Conservation (phyloP, 23 tunicate genomes). For the Ascidia mentula region DNA sequence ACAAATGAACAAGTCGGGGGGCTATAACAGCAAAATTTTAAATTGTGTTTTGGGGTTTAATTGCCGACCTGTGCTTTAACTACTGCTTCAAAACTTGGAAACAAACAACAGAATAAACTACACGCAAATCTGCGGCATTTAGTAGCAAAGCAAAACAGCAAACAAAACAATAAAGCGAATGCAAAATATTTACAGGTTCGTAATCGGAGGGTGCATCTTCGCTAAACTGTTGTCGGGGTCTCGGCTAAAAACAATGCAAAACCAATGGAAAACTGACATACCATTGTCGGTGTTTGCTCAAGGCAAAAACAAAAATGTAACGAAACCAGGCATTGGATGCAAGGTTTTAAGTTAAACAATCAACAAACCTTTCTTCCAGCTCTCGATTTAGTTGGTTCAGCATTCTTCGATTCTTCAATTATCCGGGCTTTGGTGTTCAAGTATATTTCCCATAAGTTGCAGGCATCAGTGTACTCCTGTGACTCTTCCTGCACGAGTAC, state of each 20-base stretch:
- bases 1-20: too few relatives aligned
- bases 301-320: neutral
- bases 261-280: neutral
- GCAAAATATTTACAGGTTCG: constrained; percentile 26
- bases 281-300: neutral
- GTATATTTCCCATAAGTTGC: constrained; percentile 65
- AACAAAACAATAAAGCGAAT: neutral
- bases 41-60: too few relatives aligned
- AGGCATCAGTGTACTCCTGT: constrained; percentile 65
- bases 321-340: neutral
- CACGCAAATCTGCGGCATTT: too few relatives aligned
- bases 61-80: too few relatives aligned
- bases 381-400: constrained; percentile 16
- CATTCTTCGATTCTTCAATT: constrained; percentile 18
- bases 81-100: too few relatives aligned
- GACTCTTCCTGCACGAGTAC: constrained; percentile 56
- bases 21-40: too few relatives aligned
- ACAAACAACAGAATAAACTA: too few relatives aligned
- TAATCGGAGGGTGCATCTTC: constrained; percentile 37
- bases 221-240: neutral
- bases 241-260: neutral
- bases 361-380: constrained; percentile 43
- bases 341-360: neutral
- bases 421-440: constrained; percentile 53
- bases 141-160: neutral